phyloP scores from a whole-genome alignment of 1,140 invertebrate species.

The Acyrthosiphon pisum region DNA sequence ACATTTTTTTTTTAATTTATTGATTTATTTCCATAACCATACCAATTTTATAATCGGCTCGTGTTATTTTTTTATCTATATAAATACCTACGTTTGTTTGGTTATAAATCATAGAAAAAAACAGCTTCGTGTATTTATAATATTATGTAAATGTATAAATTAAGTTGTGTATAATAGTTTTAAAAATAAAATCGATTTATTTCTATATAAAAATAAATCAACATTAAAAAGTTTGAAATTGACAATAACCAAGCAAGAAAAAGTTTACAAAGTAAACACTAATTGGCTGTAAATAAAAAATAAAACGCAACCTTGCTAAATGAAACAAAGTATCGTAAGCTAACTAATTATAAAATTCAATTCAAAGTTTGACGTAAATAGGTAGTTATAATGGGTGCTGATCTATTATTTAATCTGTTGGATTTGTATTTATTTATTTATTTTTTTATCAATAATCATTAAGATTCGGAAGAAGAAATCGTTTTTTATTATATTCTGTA shows the following conservation, averaged over 20 bases:
- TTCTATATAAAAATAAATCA: slow-evolving; percentile 9
- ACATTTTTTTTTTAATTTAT: background rate
- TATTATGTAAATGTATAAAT: background rate
- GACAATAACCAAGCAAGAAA: background rate
- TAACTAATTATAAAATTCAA: slow-evolving; percentile 21
- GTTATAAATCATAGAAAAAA: background rate
- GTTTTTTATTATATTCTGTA: background rate
- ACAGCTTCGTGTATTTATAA: background rate
- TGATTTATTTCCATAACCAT: background rate
- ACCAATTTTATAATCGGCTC: background rate
- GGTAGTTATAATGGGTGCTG: background rate
- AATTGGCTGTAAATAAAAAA: slow-evolving; percentile 27
- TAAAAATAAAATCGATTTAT: background rate
- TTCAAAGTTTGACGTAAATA: background rate
- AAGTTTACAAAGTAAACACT: slow-evolving; percentile 27
- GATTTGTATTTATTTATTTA: background rate
- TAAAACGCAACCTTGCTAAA: background rate
- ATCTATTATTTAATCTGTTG: background rate
- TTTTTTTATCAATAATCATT: background rate
- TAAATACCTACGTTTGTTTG: background rate
- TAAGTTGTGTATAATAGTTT: background rate
- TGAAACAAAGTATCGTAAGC: background rate
- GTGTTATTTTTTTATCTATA: background rate
- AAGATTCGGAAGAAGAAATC: background rate
- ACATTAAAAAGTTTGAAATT: slow-evolving; percentile 1